A percentile compares a stretch with the other conserved stretches of the same genome.
Conservation (phyloP, 2,797 vertebrate genomes). For the Amniataba percoides region DNA sequence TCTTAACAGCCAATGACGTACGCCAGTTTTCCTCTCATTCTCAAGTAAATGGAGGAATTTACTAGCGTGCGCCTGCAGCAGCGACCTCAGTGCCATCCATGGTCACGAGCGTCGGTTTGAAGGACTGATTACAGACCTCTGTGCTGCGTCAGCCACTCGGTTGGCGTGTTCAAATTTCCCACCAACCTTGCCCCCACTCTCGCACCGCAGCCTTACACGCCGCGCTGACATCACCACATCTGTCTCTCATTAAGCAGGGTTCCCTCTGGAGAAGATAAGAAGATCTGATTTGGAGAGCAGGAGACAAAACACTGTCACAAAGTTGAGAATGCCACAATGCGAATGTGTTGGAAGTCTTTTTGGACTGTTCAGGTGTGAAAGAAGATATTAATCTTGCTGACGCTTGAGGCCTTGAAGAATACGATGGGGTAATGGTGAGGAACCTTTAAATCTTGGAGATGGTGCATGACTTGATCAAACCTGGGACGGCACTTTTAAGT, state of each 20-base stretch:
- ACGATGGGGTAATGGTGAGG: neutral
- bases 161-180: conserved; percentile 57
- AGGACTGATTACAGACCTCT: conserved; percentile 69
- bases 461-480: neutral
- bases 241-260: conserved; percentile 73
- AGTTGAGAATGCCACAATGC: neutral
- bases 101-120: conserved; percentile 23
- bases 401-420: neutral
- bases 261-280: conserved; percentile 61
- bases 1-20: conserved; percentile 41
- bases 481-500: neutral
- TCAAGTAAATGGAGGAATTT: conserved; percentile 52
- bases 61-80: conserved; percentile 23
- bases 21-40: conserved; percentile 42
- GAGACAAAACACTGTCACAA: conserved; percentile 26
- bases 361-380: neutral
- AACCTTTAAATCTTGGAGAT: neutral
- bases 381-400: neutral
- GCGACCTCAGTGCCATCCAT: conserved; percentile 26
- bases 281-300: conserved; percentile 34
- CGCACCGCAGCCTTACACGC: conserved; percentile 50
- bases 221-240: conserved; percentile 82
- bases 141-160: conserved; percentile 48
- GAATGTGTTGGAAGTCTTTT: neutral
- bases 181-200: conserved; percentile 50